Evolutionary conservation across 2,113 vertebrate genomes (phyloP).

Genomic region (Cryptoleucopteryx plumbea): DNA sequence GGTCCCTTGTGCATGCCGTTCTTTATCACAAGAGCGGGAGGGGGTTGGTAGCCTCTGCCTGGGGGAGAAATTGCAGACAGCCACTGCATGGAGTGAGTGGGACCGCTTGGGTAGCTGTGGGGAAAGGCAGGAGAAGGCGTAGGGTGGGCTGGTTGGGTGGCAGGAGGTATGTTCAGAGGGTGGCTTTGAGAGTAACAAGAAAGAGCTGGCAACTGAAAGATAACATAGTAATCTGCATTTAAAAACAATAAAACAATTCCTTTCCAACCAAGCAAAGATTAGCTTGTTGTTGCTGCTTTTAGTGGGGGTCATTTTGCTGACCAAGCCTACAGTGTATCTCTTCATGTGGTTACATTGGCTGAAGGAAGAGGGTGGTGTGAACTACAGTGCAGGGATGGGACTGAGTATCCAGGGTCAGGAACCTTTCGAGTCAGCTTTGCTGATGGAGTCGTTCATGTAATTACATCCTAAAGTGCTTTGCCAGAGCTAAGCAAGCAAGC

Average conservation of each 20-base stretch:
- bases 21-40: background rate
- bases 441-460: conserved; percentile 66
- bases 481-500: background rate
- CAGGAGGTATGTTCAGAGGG: background rate
- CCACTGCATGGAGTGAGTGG: background rate
- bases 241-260: background rate
- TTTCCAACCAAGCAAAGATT: background rate
- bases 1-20: background rate
- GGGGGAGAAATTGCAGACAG: background rate
- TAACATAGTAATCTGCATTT: background rate
- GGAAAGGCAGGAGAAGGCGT: background rate
- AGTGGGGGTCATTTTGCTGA: conserved; percentile 1
- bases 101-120: rapidly evolving
- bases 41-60: background rate
- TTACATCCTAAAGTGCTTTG: conserved; percentile 59
- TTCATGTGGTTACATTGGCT: background rate
- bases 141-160: background rate
- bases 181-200: background rate
- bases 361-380: conserved; percentile 12
- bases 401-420: conserved; percentile 55
- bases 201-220: background rate
- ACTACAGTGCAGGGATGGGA: background rate
- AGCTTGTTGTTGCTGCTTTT: background rate
- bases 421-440: conserved; percentile 62
- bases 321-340: background rate